Evolutionary conservation across 2,888 invertebrate species (phyloP).

Genomic region (Dryobotodes eremita): DNA sequence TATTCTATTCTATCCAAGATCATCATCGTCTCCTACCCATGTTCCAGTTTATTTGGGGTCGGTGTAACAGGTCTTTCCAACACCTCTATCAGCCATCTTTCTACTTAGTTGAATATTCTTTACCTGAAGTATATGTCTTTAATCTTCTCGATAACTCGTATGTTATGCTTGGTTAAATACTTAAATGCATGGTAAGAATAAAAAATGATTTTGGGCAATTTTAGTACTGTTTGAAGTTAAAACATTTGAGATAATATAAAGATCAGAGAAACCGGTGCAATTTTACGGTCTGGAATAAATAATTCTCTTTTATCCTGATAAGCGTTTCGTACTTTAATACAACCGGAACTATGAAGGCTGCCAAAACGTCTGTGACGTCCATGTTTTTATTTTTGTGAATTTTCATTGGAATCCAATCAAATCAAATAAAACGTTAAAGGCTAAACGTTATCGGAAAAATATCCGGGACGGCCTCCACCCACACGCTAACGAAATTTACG

Average conservation of each 20-base stretch:
- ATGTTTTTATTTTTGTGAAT: constrained; percentile 33
- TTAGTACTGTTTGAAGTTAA: neutral
- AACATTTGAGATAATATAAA: neutral
- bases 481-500: constrained; percentile 44
- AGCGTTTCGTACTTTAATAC: constrained; percentile 3
- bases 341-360: constrained; percentile 30
- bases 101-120: neutral
- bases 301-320: neutral
- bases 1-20: neutral
- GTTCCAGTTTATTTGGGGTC: neutral
- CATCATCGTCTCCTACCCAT: neutral
- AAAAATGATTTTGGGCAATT: neutral
- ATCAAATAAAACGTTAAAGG: constrained; percentile 44
- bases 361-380: constrained; percentile 55
- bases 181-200: neutral
- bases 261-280: neutral
- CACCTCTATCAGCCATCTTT: neutral
- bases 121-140: neutral
- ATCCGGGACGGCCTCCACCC: constrained; percentile 35
- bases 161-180: neutral
- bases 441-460: constrained; percentile 40
- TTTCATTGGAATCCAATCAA: constrained; percentile 58
- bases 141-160: neutral
- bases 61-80: neutral
- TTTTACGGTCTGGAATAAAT: neutral